Evolutionary conservation across 2,797 vertebrate genomes (phyloP).

Genomic region (Microhierax caerulescens): DNA sequence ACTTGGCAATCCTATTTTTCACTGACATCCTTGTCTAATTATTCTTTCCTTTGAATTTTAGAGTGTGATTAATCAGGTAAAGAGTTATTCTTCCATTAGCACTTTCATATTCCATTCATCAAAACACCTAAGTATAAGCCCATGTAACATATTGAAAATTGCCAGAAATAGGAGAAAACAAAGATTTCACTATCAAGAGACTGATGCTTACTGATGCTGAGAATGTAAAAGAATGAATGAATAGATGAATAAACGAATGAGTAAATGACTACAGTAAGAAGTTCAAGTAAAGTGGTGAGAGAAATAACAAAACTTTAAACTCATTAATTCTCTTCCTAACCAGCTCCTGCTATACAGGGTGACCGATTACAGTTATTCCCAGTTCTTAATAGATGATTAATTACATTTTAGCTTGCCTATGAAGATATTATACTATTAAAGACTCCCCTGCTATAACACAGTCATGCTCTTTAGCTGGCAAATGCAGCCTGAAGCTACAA

Average conservation of each 20-base stretch:
- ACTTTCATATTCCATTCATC: background rate
- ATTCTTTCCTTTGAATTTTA: background rate
- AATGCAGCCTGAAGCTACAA: background rate
- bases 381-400: slow-evolving; percentile 24
- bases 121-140: background rate
- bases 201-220: background rate
- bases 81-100: background rate
- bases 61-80: background rate
- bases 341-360: background rate
- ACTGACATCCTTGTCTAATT: background rate
- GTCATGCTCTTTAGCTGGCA: slow-evolving; percentile 4
- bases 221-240: background rate
- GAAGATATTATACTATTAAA: background rate
- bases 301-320: background rate
- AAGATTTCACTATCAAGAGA: background rate
- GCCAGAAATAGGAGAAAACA: background rate
- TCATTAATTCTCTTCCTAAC: background rate
- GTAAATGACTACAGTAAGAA: background rate
- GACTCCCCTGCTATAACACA: background rate
- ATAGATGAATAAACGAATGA: background rate
- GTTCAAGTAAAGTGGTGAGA: background rate
- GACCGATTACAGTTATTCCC: background rate
- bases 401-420: background rate
- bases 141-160: background rate
- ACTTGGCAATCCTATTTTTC: background rate